Conservation (phyloP, 2,888 invertebrate genomes). For the Clepsis dumicolana region DNA sequence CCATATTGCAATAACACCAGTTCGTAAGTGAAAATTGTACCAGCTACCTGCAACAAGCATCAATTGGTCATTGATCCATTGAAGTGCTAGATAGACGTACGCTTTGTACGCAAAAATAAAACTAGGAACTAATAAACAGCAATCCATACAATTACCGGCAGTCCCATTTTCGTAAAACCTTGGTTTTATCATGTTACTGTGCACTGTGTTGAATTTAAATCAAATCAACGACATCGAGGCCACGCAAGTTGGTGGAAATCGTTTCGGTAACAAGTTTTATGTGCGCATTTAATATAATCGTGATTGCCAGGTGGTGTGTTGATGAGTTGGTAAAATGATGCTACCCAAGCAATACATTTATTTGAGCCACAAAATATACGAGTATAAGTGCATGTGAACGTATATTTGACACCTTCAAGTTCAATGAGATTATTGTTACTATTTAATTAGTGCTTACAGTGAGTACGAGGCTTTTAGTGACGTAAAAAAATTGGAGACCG, state of each 20-base stretch:
- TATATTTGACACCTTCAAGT: neutral
- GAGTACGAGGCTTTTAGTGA: constrained; percentile 83
- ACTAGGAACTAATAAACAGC: neutral
- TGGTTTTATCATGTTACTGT: neutral
- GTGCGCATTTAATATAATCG: neutral
- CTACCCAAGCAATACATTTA: neutral
- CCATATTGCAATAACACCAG: constrained; percentile 68
- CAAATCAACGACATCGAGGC: constrained; percentile 2
- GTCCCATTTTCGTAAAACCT: neutral
- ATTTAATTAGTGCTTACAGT: constrained; percentile 71
- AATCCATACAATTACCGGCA: neutral
- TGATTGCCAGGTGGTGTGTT: neutral
- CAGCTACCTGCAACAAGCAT: constrained; percentile 61
- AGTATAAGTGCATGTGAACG: no score
- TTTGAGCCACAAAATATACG: neutral
- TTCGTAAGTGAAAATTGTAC: constrained; percentile 71
- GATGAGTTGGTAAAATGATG: neutral
- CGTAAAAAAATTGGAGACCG: constrained; percentile 82
- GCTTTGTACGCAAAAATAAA: neutral
- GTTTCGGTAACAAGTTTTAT: neutral
- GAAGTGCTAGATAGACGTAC: neutral
- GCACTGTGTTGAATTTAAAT: neutral
- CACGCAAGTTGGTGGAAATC: neutral
- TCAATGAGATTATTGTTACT: neutral
- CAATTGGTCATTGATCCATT: neutral